Percentiles rank a stretch among this genome's conserved stretches.
phyloP scores from a whole-genome alignment of 2,797 vertebrate species.

The Periparus ater region DNA sequence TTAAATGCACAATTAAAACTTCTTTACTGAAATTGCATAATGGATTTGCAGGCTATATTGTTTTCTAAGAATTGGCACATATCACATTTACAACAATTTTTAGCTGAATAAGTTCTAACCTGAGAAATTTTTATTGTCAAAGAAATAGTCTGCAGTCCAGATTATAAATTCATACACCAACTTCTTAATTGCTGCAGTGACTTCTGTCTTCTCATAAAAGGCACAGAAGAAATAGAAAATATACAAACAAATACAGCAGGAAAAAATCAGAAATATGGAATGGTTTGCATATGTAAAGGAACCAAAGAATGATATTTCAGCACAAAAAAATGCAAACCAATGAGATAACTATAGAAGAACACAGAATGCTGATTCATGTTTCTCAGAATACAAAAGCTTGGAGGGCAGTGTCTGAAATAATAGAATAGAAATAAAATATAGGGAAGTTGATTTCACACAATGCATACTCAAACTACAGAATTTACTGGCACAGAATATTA shows the following conservation, averaged over 20 bases:
- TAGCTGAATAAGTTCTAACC: neutral
- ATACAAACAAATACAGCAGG: neutral
- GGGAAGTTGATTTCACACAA: neutral
- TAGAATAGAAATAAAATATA: neutral
- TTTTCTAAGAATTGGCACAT: neutral
- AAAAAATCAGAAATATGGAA: neutral
- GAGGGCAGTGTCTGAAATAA: neutral
- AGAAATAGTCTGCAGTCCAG: neutral
- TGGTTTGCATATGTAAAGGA: neutral
- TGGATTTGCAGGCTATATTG: neutral
- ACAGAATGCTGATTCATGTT: neutral
- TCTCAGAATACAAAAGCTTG: neutral
- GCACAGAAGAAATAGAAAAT: neutral
- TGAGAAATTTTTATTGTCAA: neutral
- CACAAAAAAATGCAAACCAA: neutral
- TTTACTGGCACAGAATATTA: neutral
- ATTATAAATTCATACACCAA: neutral
- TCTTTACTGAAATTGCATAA: neutral
- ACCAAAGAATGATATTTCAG: neutral
- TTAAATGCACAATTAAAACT: neutral
- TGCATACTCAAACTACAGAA: neutral
- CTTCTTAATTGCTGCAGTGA: neutral
- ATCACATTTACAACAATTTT: neutral
- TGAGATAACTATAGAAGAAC: neutral
- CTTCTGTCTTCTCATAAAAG: neutral